Evolutionary conservation across 2,888 invertebrate species (phyloP).

Genomic region (Athalia circularis): DNA sequence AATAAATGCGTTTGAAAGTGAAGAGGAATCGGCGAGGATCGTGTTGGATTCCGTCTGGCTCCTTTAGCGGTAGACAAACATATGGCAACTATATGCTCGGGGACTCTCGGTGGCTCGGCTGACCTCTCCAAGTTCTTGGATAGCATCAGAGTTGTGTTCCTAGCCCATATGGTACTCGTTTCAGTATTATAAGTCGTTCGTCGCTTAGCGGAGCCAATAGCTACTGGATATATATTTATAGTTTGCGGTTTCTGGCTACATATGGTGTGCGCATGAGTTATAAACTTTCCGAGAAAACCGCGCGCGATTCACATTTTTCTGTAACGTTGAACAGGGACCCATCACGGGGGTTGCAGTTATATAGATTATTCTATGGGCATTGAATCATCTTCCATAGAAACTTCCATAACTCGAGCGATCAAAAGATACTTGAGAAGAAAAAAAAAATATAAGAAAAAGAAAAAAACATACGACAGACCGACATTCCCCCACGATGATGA

Average conservation of each 20-base stretch:
- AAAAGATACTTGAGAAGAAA: neutral
- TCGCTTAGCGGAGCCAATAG: conserved; percentile 23
- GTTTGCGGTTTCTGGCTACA: conserved; percentile 41
- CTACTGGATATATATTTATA: conserved; percentile 33
- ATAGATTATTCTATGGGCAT: neutral
- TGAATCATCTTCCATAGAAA: neutral
- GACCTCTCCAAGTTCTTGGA: conserved; percentile 19
- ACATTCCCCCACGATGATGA: conserved; percentile 1
- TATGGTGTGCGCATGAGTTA: conserved; percentile 11
- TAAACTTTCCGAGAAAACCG: conserved; percentile 13
- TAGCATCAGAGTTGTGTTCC: conserved; percentile 11
- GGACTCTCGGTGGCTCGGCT: conserved; percentile 4
- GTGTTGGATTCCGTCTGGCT: neutral
- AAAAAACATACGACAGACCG: neutral
- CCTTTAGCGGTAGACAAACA: conserved; percentile 18
- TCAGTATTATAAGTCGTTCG: conserved; percentile 15
- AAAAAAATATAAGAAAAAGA: neutral
- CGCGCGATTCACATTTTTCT: conserved; percentile 4
- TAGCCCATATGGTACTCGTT: conserved; percentile 45
- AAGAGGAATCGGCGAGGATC: conserved; percentile 19
- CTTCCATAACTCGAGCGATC: neutral
- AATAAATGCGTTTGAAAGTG: neutral
- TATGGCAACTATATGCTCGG: conserved; percentile 29
- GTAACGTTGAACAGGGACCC: neutral
- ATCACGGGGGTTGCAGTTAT: no score